phyloP scores from a whole-genome alignment of 2,888 invertebrate genomes.

The Tinea semifulvella region DNA sequence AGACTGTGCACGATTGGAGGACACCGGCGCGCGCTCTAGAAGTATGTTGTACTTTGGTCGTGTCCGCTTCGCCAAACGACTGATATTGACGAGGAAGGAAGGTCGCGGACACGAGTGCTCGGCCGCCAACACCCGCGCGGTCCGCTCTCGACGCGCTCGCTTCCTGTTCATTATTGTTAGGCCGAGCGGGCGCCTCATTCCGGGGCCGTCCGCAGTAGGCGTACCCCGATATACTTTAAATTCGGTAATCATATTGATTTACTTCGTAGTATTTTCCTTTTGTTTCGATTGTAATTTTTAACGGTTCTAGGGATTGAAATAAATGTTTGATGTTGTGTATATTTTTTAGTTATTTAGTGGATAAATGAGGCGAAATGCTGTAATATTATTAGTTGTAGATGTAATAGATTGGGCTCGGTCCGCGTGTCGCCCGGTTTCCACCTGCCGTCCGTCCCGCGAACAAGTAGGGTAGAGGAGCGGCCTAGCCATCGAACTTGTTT shows the following conservation, averaged over 20 bases:
- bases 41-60: slow-evolving; percentile 1
- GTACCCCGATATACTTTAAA: slow-evolving; percentile 5
- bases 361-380: slow-evolving; percentile 7
- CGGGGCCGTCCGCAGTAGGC: slow-evolving; percentile 2
- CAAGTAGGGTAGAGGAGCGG: slow-evolving; percentile 4
- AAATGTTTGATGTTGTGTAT: slow-evolving; percentile 63
- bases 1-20: background rate
- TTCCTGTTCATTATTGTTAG: slow-evolving; percentile 17
- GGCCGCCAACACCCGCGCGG: background rate
- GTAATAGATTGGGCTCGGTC: background rate
- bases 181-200: background rate
- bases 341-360: slow-evolving; percentile 36
- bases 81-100: slow-evolving; percentile 7
- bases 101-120: slow-evolving; percentile 6
- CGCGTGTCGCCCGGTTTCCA: background rate
- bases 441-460: slow-evolving; percentile 11
- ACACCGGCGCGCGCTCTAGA: background rate
- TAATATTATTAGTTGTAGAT: slow-evolving; percentile 9
- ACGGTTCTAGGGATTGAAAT: slow-evolving; percentile 64
- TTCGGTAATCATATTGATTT: slow-evolving; percentile 46
- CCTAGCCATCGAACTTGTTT: slow-evolving; percentile 12
- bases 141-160: slow-evolving; percentile 8
- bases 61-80: slow-evolving; percentile 7
- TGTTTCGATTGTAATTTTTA: slow-evolving; percentile 54
- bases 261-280: slow-evolving; percentile 47